Evolutionary conservation across 2,113 vertebrate species (phyloP), one percentile per base, ranked within the genome.

Genomic region (Ancistrus triradiatus): DNA sequence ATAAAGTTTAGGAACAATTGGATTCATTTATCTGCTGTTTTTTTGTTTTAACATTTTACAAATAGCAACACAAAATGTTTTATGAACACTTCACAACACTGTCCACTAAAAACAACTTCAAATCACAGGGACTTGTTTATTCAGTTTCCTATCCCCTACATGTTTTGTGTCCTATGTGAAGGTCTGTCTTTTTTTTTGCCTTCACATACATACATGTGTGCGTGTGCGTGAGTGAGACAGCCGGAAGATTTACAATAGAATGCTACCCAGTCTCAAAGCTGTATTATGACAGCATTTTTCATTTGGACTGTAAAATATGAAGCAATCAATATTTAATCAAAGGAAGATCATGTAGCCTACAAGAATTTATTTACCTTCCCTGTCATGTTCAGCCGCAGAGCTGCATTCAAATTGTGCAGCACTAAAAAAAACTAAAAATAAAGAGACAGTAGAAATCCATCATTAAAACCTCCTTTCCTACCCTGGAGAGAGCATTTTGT

Each of bases 291-390:
- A 78, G 67, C 78, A 83, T 84, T 84, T 86, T 85, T 84, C 83
- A 84, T 75, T 65, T 62, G 40, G 57, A 69, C 77, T 81, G 65
- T 66, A 72, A 81, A 84, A 83, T 77, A 70, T 76, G 82, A 73
- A 77, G 72, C 81, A 86, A 88, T 86, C 86, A 84, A 87, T 87
- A 87, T 84, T 85, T 86, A 86, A 86, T 88, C 84, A 84, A 77
- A 75, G 77, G 72, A 75, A 79, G 81, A 83, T 82, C 79, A 82
- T 82, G 78, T 61, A 66, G 63, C 44, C 57, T 63, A 56, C 51
- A 50, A 44, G 33, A 66, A 72, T 72, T 60, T 66, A 61, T 66
- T 71, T 71, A 56, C 56, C 50, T 40, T 66, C 48, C 19, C 42
- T 25, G 69, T 38, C 56, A 66, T 72, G 55, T 47, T 38, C 18